Conservation (phyloP, 1,140 invertebrate species). For the Zaprionus kolodkinae region DNA sequence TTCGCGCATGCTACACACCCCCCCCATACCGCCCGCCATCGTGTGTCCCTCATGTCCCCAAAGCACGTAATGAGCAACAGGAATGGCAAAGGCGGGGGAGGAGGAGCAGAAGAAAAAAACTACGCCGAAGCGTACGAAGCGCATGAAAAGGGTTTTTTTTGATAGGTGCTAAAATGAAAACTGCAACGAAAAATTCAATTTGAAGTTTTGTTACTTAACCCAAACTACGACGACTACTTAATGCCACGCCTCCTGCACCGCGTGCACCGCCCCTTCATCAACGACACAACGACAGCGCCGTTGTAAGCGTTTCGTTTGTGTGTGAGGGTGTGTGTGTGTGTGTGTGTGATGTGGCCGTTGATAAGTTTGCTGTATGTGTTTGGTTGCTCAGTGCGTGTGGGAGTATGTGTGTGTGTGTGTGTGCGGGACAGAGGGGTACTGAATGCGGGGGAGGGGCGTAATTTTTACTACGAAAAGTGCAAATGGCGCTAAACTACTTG, state of each 20-base stretch:
- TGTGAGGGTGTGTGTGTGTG: conserved; percentile 20
- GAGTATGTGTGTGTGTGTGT: conserved; percentile 20
- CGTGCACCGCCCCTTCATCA: conserved; percentile 40
- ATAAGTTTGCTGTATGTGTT: conserved; percentile 58
- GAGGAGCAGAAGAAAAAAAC: neutral
- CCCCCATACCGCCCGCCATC: neutral
- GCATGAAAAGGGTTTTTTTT: conserved; percentile 60
- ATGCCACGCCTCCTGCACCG: conserved; percentile 61
- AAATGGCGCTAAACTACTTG: conserved; percentile 81
- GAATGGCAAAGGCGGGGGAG: conserved; percentile 3
- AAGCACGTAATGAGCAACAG: conserved; percentile 38
- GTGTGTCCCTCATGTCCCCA: neutral
- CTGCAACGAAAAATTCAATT: conserved; percentile 80
- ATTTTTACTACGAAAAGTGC: conserved; percentile 82
- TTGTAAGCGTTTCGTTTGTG: conserved; percentile 1
- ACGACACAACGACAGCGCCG: conserved; percentile 20
- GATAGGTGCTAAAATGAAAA: conserved; percentile 80
- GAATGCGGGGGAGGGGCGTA: conserved; percentile 43
- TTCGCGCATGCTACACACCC: neutral
- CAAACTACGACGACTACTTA: conserved; percentile 78
- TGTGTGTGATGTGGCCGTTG: conserved; percentile 70
- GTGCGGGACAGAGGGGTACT: neutral
- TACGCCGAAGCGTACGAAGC: conserved; percentile 41
- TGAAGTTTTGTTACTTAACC: conserved; percentile 81
- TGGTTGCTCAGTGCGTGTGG: conserved; percentile 19